Conservation (phyloP, 2,113 vertebrate species). For the Nannospalax galili region DNA sequence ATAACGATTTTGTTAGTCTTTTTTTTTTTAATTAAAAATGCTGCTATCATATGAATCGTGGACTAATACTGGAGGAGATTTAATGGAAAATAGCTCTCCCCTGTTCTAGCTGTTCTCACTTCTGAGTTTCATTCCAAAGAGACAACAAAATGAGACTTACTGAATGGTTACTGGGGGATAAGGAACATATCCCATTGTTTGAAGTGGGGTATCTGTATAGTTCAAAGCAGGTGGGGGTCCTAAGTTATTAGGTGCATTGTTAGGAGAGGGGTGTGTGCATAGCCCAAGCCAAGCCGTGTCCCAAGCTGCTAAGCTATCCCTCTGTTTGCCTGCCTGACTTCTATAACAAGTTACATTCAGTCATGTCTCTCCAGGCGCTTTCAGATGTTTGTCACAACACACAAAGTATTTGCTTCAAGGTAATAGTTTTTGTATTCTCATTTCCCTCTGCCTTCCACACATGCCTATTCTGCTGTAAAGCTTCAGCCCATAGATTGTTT, state of each 20-base stretch:
- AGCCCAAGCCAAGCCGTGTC: neutral
- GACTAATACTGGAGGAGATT: neutral
- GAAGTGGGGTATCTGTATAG: neutral
- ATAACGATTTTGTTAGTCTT: neutral
- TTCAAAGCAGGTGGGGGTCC: too few relatives aligned
- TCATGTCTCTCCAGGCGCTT: neutral
- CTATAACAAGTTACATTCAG: neutral
- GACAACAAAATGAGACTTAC: neutral
- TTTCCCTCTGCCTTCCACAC: neutral
- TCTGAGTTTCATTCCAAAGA: neutral
- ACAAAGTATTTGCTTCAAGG: neutral
- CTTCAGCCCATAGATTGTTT: neutral
- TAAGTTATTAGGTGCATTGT: neutral
- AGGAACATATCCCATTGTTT: neutral
- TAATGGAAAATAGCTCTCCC: neutral
- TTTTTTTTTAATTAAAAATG: neutral
- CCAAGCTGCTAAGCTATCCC: neutral
- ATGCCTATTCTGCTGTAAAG: neutral
- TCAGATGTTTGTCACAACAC: neutral
- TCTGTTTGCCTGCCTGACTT: neutral
- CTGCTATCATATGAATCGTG: neutral
- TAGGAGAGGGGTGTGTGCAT: neutral
- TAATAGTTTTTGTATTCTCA: too few relatives aligned
- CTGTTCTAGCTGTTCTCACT: neutral
- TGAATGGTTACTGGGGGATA: neutral